A percentile compares a stretch with the other conserved stretches of the same genome.
Evolutionary conservation across 2,888 invertebrate genomes (phyloP).

Genomic region (Pyrgus malvae): DNA sequence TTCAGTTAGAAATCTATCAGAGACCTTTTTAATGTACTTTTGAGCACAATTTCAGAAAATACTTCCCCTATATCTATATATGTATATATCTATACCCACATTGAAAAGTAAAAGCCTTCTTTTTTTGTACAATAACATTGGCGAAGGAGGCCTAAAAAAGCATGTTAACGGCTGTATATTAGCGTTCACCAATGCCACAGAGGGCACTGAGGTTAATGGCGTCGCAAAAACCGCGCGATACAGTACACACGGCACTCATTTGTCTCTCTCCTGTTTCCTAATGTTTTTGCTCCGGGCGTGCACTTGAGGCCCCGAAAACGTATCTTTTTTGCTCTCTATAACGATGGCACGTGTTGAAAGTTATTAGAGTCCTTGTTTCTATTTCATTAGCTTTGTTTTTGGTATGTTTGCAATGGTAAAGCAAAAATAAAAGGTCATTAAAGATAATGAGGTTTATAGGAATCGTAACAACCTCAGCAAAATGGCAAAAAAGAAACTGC

Average conservation of each 20-base stretch:
- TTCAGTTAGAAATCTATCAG: too few species aligned
- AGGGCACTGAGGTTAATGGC: conserved; percentile 18
- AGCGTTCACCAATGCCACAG: background rate
- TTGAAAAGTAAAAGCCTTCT: too few species aligned
- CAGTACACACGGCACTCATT: conserved; percentile 30
- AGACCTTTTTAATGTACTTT: too few species aligned
- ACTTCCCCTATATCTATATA: too few species aligned
- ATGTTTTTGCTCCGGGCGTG: conserved; percentile 36
- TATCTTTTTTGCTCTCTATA: conserved; percentile 1
- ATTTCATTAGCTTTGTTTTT: background rate
- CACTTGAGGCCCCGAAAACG: conserved; percentile 28
- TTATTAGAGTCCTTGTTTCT: conserved; percentile 2
- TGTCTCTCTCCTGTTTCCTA: conserved; percentile 33
- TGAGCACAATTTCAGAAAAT: too few species aligned
- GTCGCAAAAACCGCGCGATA: conserved; percentile 25
- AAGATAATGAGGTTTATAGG: too few species aligned
- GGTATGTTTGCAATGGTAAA: background rate
- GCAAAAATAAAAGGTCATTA: too few species aligned
- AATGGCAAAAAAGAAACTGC: too few species aligned
- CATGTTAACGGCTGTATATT: background rate
- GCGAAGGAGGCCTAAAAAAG: too few species aligned
- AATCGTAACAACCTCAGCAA: too few species aligned
- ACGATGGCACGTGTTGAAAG: conserved; percentile 14
- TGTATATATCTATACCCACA: too few species aligned
- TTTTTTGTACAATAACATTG: too few species aligned